phyloP scores from a whole-genome alignment of 1,140 invertebrate genomes.

The Holotrichia oblita region DNA sequence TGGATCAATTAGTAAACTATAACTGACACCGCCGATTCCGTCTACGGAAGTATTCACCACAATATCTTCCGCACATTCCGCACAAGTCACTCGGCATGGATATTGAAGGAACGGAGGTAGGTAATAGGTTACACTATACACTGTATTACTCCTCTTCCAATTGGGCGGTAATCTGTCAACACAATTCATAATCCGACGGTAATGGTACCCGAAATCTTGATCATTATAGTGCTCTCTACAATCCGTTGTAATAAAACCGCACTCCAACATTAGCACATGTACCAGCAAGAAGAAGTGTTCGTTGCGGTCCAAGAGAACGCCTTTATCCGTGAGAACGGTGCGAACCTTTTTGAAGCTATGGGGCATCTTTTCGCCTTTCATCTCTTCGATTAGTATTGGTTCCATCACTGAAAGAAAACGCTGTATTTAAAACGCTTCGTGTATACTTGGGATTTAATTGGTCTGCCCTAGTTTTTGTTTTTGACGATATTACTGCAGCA shows the following conservation, averaged over 20 bases:
- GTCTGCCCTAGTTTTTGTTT: background rate
- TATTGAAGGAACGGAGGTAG: conserved; percentile 45
- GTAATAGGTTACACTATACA: conserved; percentile 48
- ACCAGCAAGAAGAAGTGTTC: conserved; percentile 55
- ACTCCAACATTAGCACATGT: conserved; percentile 57
- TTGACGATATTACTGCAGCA: too few relatives aligned
- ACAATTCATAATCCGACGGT: conserved; percentile 46
- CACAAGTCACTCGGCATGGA: conserved; percentile 47
- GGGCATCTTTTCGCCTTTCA: conserved; percentile 46
- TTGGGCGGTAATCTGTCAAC: conserved; percentile 44
- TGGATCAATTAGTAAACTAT: conserved; percentile 52
- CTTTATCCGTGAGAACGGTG: conserved; percentile 42
- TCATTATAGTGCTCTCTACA: conserved; percentile 40
- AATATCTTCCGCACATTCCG: conserved; percentile 53
- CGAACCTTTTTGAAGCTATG: conserved; percentile 49
- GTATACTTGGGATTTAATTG: background rate
- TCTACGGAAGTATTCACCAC: conserved; percentile 54
- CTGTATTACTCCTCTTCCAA: conserved; percentile 46
- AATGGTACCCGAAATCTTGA: conserved; percentile 50
- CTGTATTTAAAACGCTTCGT: conserved; percentile 30
- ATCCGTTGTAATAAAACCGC: conserved; percentile 53
- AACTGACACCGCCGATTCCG: conserved; percentile 44
- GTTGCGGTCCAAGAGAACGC: conserved; percentile 43
- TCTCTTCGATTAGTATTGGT: conserved; percentile 54
- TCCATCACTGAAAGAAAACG: conserved; percentile 55